phyloP scores from a whole-genome alignment of 2,888 invertebrate species.

The Scaptomyza caliginosa region DNA sequence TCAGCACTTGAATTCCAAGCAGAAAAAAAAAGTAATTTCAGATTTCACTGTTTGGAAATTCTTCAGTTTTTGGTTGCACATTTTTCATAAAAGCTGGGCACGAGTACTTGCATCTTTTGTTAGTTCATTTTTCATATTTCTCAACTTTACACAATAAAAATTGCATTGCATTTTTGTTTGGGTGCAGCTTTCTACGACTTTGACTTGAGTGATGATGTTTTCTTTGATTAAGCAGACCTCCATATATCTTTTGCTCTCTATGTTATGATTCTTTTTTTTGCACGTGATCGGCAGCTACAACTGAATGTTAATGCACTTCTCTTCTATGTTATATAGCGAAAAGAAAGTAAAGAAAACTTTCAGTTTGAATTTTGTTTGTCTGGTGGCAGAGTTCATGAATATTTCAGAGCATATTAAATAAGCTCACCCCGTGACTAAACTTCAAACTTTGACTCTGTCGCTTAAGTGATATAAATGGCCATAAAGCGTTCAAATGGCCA shows the following conservation, averaged over 20 bases:
- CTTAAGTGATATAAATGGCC: conserved; percentile 52
- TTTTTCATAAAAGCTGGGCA: conserved; percentile 33
- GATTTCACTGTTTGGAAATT: conserved; percentile 54
- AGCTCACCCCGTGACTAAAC: conserved; percentile 43
- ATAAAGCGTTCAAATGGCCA: conserved; percentile 52
- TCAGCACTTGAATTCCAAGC: conserved; percentile 50
- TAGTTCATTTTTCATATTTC: conserved; percentile 50
- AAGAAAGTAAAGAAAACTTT: conserved; percentile 60
- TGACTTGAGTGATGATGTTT: conserved; percentile 44
- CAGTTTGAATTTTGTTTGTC: conserved; percentile 11
- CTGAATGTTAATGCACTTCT: conserved; percentile 30
- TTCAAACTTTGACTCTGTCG: conserved; percentile 55
- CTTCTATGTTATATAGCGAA: conserved; percentile 31
- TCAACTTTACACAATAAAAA: conserved; percentile 27
- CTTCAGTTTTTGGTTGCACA: conserved; percentile 55
- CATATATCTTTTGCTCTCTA: background rate
- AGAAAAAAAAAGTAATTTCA: conserved; percentile 48
- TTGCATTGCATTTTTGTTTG: conserved; percentile 41
- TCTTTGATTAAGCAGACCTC: conserved; percentile 7
- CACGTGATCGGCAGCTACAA: conserved; percentile 44
- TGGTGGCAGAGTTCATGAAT: conserved; percentile 52
- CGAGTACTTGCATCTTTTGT: conserved; percentile 38
- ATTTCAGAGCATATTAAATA: conserved; percentile 61
- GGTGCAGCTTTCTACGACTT: conserved; percentile 51
- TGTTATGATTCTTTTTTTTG: conserved; percentile 49